Percentiles rank a stretch among this genome's conserved stretches.
Conservation (phyloP, 2,797 vertebrate species). For the Pangasius krempfi region DNA sequence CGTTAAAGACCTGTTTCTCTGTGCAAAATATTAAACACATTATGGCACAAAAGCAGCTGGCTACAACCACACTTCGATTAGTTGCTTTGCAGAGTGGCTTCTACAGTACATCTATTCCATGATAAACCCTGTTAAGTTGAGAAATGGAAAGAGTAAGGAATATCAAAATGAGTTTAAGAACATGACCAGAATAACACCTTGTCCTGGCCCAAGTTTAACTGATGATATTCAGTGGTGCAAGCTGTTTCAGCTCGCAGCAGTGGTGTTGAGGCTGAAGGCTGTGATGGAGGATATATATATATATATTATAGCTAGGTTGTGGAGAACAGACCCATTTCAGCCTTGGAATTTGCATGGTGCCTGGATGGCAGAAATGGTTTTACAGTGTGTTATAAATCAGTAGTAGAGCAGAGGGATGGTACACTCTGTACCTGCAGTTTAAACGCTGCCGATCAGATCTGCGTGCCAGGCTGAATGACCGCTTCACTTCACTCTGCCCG, state of each 20-base stretch:
- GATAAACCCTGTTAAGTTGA: constrained; percentile 31
- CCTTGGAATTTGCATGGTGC: not conserved
- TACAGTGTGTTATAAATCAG: constrained; percentile 51
- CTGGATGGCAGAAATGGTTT: not conserved
- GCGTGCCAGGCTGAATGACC: not conserved
- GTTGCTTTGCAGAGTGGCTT: constrained; percentile 45
- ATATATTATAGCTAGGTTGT: not conserved
- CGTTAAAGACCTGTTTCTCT: constrained; percentile 27
- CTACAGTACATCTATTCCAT: constrained; percentile 62
- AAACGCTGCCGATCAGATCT: constrained; percentile 16
- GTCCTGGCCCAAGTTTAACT: not conserved
- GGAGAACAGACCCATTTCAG: not conserved
- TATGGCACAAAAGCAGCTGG: constrained; percentile 51
- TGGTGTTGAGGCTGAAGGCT: not conserved
- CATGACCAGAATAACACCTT: not conserved
- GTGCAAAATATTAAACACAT: constrained; percentile 25
- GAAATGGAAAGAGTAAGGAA: not conserved
- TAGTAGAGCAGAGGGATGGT: constrained; percentile 50
- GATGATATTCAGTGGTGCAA: not conserved
- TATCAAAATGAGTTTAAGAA: not conserved
- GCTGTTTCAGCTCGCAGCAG: not conserved
- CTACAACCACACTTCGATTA: constrained; percentile 15
- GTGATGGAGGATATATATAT: not conserved
- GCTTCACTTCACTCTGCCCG: not conserved
- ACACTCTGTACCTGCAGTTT: constrained; percentile 31